These are phyloP conservation scores for Tyrophagus putrescentiae DNA, from an alignment of 1,140 invertebrate species.

Conservation along the genomic window DNA sequence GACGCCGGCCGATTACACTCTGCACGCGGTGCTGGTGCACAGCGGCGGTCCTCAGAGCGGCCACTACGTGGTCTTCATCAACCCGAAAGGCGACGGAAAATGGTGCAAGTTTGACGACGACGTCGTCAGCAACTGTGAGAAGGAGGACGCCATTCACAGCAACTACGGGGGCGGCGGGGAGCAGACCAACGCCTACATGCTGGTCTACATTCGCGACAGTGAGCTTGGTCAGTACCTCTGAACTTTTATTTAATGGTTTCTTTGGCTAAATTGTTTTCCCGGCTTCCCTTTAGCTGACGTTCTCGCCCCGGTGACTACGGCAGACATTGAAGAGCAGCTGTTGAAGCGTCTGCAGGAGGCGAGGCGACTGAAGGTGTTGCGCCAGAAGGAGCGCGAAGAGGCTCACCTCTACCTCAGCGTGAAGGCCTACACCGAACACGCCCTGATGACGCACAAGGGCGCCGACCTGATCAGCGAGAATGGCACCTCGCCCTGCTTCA, in stretches of 20 bases:
- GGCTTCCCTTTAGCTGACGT: constrained; percentile 51
- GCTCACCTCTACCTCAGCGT: constrained; percentile 90
- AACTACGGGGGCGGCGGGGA: constrained; percentile 98
- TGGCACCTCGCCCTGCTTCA: constrained; percentile 62
- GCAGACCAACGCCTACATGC: constrained; percentile 98
- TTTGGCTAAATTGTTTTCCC: background rate
- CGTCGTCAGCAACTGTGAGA: constrained; percentile 87
- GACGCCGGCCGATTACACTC: constrained; percentile 69
- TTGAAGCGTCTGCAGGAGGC: constrained; percentile 79
- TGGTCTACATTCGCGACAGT: constrained; percentile 84
- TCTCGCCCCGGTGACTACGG: constrained; percentile 66
- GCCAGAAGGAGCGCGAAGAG: constrained; percentile 84
- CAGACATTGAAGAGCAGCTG: constrained; percentile 76
- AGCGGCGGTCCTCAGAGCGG: constrained; percentile 98
- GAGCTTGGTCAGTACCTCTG: constrained; percentile 20
- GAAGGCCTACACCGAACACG: constrained; percentile 59
- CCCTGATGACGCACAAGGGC: constrained; percentile 85
- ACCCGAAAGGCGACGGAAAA: constrained; percentile 76
- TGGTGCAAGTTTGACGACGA: constrained; percentile 99
- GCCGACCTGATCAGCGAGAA: constrained; percentile 88
- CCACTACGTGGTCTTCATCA: constrained; percentile 99
- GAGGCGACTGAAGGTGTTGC: constrained; percentile 71
- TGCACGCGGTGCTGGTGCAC: constrained; percentile 97
- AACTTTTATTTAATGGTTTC: background rate
- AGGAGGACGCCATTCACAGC: constrained; percentile 89